Evolutionary conservation across 2,888 invertebrate species (phyloP), one percentile per base, ranked within the genome.

Genomic region (Lycophotia porphyrea): DNA sequence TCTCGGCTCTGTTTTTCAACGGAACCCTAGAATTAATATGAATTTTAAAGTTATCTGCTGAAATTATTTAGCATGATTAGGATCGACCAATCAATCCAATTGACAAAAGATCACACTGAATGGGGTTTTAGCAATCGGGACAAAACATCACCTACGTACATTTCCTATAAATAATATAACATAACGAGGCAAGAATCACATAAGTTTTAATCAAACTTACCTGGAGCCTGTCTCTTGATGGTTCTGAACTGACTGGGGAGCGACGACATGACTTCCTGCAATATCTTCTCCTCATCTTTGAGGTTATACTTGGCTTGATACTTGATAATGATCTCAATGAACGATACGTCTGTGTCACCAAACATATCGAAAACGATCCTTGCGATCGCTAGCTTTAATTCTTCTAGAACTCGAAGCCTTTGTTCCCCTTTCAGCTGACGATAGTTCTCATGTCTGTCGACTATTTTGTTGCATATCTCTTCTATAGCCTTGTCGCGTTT

Each of bases 301-400:
- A 80, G 75, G 52, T 86, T 87, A 76, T 93, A 92, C 78, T 88
- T 93, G 18, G 93, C 90, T 71, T 94, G 92, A 83, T 94, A 96
- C 80, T 93, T 94, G 55, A 94, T 90, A 31, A 95, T 90, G 47
- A 94, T 91, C 82, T 95, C 95, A 52, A 95, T 95, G 78, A 92
- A 95, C 4, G 95, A 92, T 0, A 94, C 91, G 44, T 96, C 95
- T 39, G 87, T 82, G n/a, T 91, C 87, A 2, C 92, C 93, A 76
- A 94, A 95, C 92, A 95, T 93, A 2, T 93, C 91, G 34, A 88
- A 81, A 55, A 96, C 84, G 24, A 92, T 88, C 27, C 89, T 88
- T 3, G 81, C 77, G 4, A 95, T 52, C 0, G 89, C 79, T 11
- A 89, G 52, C 55, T 90, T 91, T 9, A 96, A 71, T 72, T 94